Base-by-base conservation (phyloP, 2,113 vertebrate species). In the Hypanus sabinus region DNA sequence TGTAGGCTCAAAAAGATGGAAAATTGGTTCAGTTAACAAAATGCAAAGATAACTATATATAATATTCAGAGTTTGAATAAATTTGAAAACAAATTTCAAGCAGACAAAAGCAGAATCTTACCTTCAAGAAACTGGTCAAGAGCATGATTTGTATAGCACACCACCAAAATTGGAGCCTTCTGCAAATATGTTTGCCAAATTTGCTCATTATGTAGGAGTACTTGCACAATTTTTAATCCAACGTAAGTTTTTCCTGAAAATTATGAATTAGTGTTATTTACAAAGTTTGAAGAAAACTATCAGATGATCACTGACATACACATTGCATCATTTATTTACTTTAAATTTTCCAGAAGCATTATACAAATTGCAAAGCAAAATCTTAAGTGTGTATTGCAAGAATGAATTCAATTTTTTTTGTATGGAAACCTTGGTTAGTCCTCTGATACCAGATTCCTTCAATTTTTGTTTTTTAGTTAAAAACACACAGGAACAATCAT, bases 41-140 rank as follows among this genome's bases (percentile, higher is more conserved):
- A 5, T 90, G 14, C 60, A 90, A n/a, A 75, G 22, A 14, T 22
- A 94, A 83, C 10, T 7, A 38, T 55, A 16, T 83, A 94, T 11
- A 68, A 94, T 20, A 85, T 4, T 70, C 27, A 9, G 55, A 46
- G 30, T 33, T 38, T 38, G 12, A 33, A 94, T 36, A 83, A 79
- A 71, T 92, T 71, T 22, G 27, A 94, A 36, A 83, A 81, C 24
- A 3, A 24, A 27, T 62, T n/a, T 85, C 62, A 94, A 93, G 36
- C n/a, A n/a, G 92, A 11, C 5, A 8, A 68, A 22, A 30, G 0
- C 57, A 88, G 57, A 88, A 65, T 16, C 94, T 95, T 97, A 99
- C 99, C 99, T 97, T 99, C 99, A n/a, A 99, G 97, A 96, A 99
- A 99, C 96, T 99, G 99, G 96, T 99, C 99, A 96, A 99, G 96